These are phyloP conservation scores for Acanthochromis polyacanthus DNA, from an alignment of 2,113 vertebrate genomes.

Conservation along the genomic window DNA sequence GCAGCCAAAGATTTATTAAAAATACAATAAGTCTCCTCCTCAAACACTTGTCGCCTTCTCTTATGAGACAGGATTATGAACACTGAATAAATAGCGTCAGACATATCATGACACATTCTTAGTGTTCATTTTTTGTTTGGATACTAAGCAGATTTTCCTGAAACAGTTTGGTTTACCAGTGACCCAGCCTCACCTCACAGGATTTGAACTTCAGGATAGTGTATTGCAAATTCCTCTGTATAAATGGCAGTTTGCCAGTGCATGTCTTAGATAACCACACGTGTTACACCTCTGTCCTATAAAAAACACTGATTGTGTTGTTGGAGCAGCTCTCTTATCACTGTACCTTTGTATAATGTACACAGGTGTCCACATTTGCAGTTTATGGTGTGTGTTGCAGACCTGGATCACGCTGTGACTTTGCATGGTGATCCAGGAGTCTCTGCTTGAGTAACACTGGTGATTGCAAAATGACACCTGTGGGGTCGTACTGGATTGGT, in stretches of 20 bases:
- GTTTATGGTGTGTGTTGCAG: too few relatives aligned
- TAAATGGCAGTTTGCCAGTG: neutral
- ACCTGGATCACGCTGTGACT: conserved; percentile 1
- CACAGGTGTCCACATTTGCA: neutral
- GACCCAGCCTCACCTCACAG: too few relatives aligned
- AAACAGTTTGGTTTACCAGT: too few relatives aligned
- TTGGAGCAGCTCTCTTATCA: conserved; percentile 51
- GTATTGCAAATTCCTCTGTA: neutral
- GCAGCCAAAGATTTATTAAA: neutral
- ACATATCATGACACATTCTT: too few relatives aligned
- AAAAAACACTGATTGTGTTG: conserved; percentile 33
- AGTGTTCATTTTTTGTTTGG: too few relatives aligned
- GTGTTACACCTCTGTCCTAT: conserved; percentile 33
- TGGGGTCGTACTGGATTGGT: neutral
- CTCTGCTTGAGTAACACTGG: conserved; percentile 8
- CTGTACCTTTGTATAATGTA: conserved; percentile 19
- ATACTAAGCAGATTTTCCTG: too few relatives aligned
- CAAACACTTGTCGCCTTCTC: too few relatives aligned
- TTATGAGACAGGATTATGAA: too few relatives aligned
- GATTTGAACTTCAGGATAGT: too few relatives aligned
- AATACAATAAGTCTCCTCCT: too few relatives aligned
- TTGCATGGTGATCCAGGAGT: neutral
- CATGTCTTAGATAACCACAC: conserved; percentile 30
- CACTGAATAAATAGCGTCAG: too few relatives aligned
- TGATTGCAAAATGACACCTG: neutral